Evolutionary conservation across 2,797 vertebrate species (phyloP), one percentile per base, ranked within the genome.

Genomic region (Molossus molossus): DNA sequence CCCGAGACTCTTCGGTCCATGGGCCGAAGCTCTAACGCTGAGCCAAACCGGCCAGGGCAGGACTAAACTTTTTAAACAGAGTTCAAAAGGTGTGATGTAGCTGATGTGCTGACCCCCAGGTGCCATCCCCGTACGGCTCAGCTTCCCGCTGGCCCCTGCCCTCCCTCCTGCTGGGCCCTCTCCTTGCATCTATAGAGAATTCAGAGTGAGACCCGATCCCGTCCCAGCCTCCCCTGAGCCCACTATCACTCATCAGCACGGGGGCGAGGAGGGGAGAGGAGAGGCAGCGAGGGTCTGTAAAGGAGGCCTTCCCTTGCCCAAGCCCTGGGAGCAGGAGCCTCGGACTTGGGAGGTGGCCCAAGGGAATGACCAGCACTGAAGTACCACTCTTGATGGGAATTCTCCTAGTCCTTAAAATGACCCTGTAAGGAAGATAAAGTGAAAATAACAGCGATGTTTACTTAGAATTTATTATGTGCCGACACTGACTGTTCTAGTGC

Each of bases 181-280:
- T 94, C 97, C 93, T 89, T 96, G 67, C 65, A 92, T 90, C 93
- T 97, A 77, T 95, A 95, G 79, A 97, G 96, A 98, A 97, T 96
- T 96, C 97, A 89, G 81, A 0, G 37, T 37, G 96, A 97, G 95
- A 96, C 62, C 90, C 79, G 25, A 6, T 84, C 72, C 9, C 72
- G 83, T 90, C 95, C 92, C 96, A 97, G 94, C 93, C 95, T 96
- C 84, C 96, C 77, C 84, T 82, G 90, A 94, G 94, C 97, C 96
- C 95, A 96, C 93, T 97, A 94, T 97, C 90, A 92, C 67, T 95
- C 55, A 88, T 97, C 97, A 97, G 93, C 96, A 88, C 53, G 9
- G 77, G 10, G 60, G 57, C 13, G 33, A 76, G 64, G 10, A 60
- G 21, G 3, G 87, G 85, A 72, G 70, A 81, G 76, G 80, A 50